Base-by-base conservation (phyloP, 2,888 invertebrate genomes). In the Hesperia comma region DNA sequence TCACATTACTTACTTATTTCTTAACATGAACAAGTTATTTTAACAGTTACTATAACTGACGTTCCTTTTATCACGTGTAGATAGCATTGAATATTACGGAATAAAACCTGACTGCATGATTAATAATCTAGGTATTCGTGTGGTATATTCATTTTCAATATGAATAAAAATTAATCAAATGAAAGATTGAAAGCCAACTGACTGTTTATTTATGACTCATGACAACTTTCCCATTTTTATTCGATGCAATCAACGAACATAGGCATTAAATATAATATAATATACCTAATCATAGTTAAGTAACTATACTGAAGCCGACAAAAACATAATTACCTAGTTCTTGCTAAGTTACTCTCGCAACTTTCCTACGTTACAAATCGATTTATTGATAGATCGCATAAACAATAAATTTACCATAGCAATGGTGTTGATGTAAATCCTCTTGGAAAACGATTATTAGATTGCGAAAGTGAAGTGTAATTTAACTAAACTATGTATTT, bases 331-430 rank as follows among this genome's bases (percentile, higher is more conserved):
- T 70, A 69, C 61, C 68, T 69, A 37, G 61, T 61, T 71, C 62
- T 64, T 51, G 68, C 68, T 61, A 69, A 61, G 56, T 74, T 68
- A 69, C 68, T 73, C 72, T 51, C 70, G 70, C 74, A 68, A 77
- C 82, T 83, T 81, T 82, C 79, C 77, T 76, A 70, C 41, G 64
- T 7, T 49, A 43, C 64, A 72, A 72, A 70, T 74, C 57, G 72
- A 75, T 62, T 62, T 55, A 17, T 46, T 19, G 21, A 56, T 21
- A 51, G 51, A 21, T 51, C 21, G 14, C 56, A 7, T 40, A 56
- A 19, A 51, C 51, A 40, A 56, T 56, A 56, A 56, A 40, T 41
- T 40, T 70, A 56, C 49, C 72, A 70, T 71, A 75, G 71, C 69
- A 74, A 72, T 73, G 72, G 74, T 61, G 49, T 67, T 57, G 68